Conservation (phyloP, 2,113 vertebrate species). For the Odocoileus virginianus region DNA sequence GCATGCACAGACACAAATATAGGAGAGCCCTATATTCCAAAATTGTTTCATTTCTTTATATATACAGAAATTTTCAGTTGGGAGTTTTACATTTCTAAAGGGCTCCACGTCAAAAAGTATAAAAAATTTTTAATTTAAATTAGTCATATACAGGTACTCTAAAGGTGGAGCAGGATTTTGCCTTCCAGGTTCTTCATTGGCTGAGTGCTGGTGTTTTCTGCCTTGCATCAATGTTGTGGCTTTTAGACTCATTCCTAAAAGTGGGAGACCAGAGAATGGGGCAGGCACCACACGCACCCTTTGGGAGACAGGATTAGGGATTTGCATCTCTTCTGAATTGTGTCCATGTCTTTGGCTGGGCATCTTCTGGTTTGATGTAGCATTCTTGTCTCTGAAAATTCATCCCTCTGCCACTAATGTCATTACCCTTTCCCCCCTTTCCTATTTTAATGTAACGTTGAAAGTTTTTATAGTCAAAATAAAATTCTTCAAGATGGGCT, state of each 20-base stretch:
- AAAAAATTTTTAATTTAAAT: background rate
- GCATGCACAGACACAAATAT: background rate
- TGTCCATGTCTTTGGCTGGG: background rate
- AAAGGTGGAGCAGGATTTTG: background rate
- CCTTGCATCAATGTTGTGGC: rapidly evolving
- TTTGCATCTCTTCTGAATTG: background rate
- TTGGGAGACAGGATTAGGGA: background rate
- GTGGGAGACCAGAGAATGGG: rapidly evolving
- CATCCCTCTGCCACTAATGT: background rate
- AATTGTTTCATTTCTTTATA: background rate
- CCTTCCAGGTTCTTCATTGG: background rate
- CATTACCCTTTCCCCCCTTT: background rate
- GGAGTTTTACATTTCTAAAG: background rate
- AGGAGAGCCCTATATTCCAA: background rate
- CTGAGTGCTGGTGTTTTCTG: background rate
- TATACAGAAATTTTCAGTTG: background rate
- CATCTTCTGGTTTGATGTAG: background rate
- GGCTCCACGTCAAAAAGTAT: background rate
- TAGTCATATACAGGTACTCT: background rate
- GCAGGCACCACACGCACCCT: rapidly evolving
- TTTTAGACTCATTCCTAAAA: background rate
- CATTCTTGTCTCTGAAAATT: background rate
- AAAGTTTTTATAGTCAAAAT: slow-evolving; percentile 56
- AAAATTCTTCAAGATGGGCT: slow-evolving; percentile 40
- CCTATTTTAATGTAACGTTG: background rate